Conservation (phyloP, 1,140 invertebrate species). For the Chironomus tepperi region DNA sequence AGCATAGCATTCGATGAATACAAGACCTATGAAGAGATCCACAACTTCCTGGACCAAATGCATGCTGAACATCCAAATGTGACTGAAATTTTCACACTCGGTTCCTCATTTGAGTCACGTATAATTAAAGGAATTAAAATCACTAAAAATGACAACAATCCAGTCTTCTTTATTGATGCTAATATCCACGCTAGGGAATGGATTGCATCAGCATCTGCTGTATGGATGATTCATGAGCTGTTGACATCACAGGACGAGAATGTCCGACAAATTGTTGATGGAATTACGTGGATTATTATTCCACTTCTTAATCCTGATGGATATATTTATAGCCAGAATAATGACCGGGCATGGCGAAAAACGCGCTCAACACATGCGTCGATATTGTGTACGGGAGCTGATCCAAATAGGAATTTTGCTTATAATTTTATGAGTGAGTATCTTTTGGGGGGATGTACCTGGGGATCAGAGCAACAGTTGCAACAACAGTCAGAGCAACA, state of each 20-base stretch:
- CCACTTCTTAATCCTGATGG: conserved; percentile 66
- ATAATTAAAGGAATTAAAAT: conserved; percentile 43
- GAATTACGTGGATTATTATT: conserved; percentile 62
- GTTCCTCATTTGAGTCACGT: conserved; percentile 42
- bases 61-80: conserved; percentile 33
- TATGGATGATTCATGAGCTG: conserved; percentile 51
- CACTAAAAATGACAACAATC: conserved; percentile 47
- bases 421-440: conserved; percentile 54
- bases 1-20: conserved; percentile 40
- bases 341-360: conserved; percentile 62
- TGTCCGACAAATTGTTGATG: conserved; percentile 43
- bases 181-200: conserved; percentile 53
- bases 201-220: conserved; percentile 51
- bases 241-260: conserved; percentile 42
- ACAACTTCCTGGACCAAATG: conserved; percentile 35
- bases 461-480: too few relatives aligned
- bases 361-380: conserved; percentile 46
- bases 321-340: conserved; percentile 53
- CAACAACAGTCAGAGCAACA: too few relatives aligned
- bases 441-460: too few relatives aligned
- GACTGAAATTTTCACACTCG: conserved; percentile 36
- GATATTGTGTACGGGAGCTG: conserved; percentile 50
- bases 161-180: conserved; percentile 48
- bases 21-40: conserved; percentile 41
- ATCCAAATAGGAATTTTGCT: conserved; percentile 66